A percentile compares a stretch with the other conserved stretches of the same genome.
These are phyloP conservation scores for Sinotaia quadrata DNA, from an alignment of 2,888 invertebrate species.

Conservation along the genomic window DNA sequence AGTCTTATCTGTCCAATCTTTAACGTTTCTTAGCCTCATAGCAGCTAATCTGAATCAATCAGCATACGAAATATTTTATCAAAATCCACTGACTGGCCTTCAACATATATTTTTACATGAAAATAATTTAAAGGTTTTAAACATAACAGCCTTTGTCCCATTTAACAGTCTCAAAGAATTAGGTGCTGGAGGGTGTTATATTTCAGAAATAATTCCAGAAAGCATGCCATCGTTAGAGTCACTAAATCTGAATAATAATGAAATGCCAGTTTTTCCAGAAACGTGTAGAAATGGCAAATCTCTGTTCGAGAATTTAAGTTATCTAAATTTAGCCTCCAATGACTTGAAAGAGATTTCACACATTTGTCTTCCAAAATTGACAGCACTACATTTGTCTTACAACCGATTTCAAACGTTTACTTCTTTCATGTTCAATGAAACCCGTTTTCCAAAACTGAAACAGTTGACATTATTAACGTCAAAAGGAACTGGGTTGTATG, in stretches of 20 bases:
- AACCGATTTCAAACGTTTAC: too few species aligned
- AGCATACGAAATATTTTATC: conserved; percentile 5
- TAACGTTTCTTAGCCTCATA: conserved; percentile 13
- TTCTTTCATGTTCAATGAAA: too few species aligned
- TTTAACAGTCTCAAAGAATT: conserved; percentile 20
- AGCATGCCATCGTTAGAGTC: neutral
- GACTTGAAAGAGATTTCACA: too few species aligned
- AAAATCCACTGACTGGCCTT: neutral
- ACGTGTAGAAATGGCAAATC: too few species aligned
- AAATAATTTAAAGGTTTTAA: conserved; percentile 11
- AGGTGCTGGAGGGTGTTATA: conserved; percentile 3
- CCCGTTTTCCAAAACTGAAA: too few species aligned
- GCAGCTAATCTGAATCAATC: neutral
- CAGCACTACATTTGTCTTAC: too few species aligned
- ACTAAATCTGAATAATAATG: conserved; percentile 20
- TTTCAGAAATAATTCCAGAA: neutral
- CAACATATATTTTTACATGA: conserved; percentile 14
- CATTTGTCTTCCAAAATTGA: too few species aligned
- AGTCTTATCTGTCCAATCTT: conserved; percentile 10
- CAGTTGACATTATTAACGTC: too few species aligned
- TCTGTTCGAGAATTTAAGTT: too few species aligned
- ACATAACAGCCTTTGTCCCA: conserved; percentile 11
- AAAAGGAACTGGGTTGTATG: too few species aligned
- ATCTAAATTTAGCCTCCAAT: too few species aligned
- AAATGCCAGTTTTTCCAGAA: conserved; percentile 11